Evolutionary conservation across 2,113 vertebrate genomes (phyloP), one percentile per base, ranked within the genome.

Genomic region (Ceyx melanurus): DNA sequence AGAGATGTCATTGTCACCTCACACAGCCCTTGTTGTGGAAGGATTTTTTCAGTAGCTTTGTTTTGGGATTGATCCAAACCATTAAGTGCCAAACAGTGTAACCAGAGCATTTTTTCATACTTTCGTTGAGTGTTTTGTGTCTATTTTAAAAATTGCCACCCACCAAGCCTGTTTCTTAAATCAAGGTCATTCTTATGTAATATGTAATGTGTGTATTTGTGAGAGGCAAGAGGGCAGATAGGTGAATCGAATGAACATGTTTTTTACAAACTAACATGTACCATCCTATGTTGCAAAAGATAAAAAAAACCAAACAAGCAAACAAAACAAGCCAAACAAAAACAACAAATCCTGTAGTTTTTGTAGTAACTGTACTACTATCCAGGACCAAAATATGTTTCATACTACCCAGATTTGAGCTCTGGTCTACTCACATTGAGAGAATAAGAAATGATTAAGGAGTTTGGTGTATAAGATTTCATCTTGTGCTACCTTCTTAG

Each of bases 1-100:
- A 93, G 84, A 92, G 75, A 54, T 93, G 66, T 46, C 9, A 20
- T 80, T 94, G 96, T 96, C 95, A 97, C 93, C 94, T 97, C 95
- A 66, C 33, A 25, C 35, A 96, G 94, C 67, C 67, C 70, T 94
- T 90, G 64, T 87, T 94, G 64, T 89, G 68, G 74, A 73, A 96
- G 66, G 57, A 88, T 72, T 78, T 92, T 93, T 92, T 88, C 79
- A 40, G 64, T 93, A 68, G 53, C 70, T 96, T 93, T 86, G 29
- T 54, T 97, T 97, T 96, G 92, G 88, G 85, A 80, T 84, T 77
- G 23, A 64, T 95, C 87, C 94, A 97, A 97, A 94, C 66, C 71
- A 79, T 86, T 93, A 90, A 88, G 35, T 86, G 60, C 77, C 92
- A 94, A 97, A 87, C 15, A 92, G 22, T 68, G 56, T 78, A 95